Evolutionary conservation across 2,797 vertebrate genomes (phyloP), one percentile per base, ranked within the genome.

Genomic region (Argentina silus): DNA sequence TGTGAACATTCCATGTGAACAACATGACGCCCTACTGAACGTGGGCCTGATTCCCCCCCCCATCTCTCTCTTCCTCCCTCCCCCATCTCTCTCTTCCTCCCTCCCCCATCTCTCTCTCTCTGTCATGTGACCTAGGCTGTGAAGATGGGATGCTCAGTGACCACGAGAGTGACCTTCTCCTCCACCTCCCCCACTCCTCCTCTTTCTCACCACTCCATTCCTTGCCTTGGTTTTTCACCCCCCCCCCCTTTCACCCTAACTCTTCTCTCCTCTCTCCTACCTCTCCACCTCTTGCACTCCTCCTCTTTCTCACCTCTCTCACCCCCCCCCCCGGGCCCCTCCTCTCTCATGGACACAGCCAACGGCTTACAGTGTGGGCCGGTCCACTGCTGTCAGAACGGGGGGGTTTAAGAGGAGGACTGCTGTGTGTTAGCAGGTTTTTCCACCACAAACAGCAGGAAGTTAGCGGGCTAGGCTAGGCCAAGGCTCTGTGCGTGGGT

Each of bases 141-240:
- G 57, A 73, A 72, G 17, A 55, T 50, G 10, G 44, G 73, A 72
- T 43, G 57, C 27, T 76, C 63, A n/a, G 67, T 68, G 43, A 51
- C 57, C 47, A 7, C 4, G 47, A 55, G 17, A 23, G 8, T 44
- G 56, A 59, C 56, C 56, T 57, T 57, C 19, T 21, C 21, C 56
- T 23, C 56, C 21, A 57, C 56, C 56, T 59, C 56, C 10, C 50
- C 7, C 47, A 50, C 47, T 50, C 50, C 50, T 51, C 27, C 27
- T 36, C 50, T 15, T 50, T 50, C 7, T 8, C 12, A 9, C 47
- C 12, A 9, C 12, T 50, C 12, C 47, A 36, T 36, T 14, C 7
- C 47, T 50, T n/a, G n/a, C n/a, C n/a, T n/a, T n/a, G n/a, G n/a
- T n/a, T n/a, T n/a, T n/a, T n/a, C n/a, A n/a, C n/a, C 12, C 2